Conservation (phyloP, 2,113 vertebrate species). For the Apteryx owenii region DNA sequence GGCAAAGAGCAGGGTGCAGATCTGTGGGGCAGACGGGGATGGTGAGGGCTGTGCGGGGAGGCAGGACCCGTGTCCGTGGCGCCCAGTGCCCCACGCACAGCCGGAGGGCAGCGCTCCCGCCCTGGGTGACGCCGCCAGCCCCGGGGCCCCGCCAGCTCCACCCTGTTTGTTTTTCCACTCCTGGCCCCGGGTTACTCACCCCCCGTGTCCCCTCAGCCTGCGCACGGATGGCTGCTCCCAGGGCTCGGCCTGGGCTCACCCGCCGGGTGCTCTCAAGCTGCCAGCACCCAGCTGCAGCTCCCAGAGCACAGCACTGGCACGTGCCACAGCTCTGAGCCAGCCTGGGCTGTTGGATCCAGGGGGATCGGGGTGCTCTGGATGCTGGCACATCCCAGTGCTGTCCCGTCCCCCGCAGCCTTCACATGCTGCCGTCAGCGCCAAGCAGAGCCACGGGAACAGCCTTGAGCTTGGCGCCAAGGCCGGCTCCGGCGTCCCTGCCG, state of each 20-base stretch:
- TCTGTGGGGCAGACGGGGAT: conserved; percentile 75
- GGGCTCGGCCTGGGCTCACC: not conserved
- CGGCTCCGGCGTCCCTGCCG: rapidly evolving
- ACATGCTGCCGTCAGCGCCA: not conserved
- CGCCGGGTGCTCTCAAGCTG: not conserved
- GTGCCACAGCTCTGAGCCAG: not conserved
- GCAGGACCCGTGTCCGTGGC: too few relatives aligned
- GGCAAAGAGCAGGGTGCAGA: conserved; percentile 91
- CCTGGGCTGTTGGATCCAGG: not conserved
- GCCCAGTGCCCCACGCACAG: too few relatives aligned
- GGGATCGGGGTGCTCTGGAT: not conserved
- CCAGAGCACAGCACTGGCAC: too few relatives aligned
- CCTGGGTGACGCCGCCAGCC: rapidly evolving
- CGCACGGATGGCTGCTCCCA: not conserved
- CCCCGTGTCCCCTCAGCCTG: rapidly evolving
- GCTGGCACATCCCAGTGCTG: not conserved
- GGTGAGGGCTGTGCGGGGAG: not conserved
- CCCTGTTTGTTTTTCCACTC: conserved; percentile 24
- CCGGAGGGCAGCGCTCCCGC: not conserved
- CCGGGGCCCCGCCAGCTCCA: not conserved
- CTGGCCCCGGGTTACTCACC: not conserved
- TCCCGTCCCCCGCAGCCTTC: not conserved
- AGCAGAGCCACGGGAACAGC: not conserved
- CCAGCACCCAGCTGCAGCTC: not conserved
- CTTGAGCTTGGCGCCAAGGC: not conserved